A percentile compares a stretch with the other conserved stretches of the same genome.
Evolutionary conservation across 2,113 vertebrate genomes (phyloP).

Genomic region (Ptilorrhoa leucosticta): DNA sequence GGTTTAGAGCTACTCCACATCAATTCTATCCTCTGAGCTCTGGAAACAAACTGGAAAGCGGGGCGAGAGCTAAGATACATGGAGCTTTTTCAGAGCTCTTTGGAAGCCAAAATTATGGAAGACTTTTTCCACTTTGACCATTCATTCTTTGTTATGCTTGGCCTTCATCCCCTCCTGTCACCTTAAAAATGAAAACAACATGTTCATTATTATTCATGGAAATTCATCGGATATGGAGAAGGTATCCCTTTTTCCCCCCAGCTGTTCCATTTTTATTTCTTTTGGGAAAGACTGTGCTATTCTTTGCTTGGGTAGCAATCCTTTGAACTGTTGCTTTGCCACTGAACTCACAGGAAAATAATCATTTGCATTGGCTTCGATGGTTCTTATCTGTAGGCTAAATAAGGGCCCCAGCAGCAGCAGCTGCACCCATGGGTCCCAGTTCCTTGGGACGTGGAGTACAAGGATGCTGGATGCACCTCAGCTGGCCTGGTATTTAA

Average conservation of each 20-base stretch:
- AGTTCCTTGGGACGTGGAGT: neutral
- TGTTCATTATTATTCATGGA: conserved; percentile 56
- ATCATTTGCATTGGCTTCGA: neutral
- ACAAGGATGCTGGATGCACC: neutral
- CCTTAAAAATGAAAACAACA: conserved; percentile 56
- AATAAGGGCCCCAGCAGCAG: neutral
- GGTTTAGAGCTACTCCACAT: neutral
- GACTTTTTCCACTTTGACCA: conserved; percentile 46
- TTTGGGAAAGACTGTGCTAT: neutral
- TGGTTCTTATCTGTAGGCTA: neutral
- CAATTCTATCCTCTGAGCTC: neutral
- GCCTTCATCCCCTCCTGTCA: conserved; percentile 21
- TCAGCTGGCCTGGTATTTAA: neutral
- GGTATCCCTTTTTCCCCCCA: neutral
- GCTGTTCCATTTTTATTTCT: neutral
- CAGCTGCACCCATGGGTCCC: neutral
- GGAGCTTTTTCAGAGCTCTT: neutral
- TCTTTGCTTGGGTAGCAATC: neutral
- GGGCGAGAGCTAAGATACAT: neutral
- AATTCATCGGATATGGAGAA: neutral
- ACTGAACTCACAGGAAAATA: neutral
- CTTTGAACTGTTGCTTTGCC: neutral
- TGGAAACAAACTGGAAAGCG: conserved; percentile 8
- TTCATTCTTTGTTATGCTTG: conserved; percentile 43
- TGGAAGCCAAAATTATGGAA: conserved; percentile 12